phyloP scores from a whole-genome alignment of 2,113 vertebrate species.

The Plectropomus leopardus region DNA sequence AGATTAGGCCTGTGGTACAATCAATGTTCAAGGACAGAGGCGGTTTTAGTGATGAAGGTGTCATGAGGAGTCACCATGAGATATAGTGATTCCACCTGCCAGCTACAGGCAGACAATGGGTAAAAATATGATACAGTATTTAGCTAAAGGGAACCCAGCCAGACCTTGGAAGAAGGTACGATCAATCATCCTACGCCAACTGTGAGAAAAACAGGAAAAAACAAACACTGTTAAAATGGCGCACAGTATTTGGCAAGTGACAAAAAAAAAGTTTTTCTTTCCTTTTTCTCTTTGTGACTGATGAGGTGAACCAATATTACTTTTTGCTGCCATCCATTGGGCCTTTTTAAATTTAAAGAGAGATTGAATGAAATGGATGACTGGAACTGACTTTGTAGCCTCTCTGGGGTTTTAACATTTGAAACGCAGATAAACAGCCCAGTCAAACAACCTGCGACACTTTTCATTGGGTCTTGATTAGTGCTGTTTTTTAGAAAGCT shows the following conservation, averaged over 20 bases:
- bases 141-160: slow-evolving; percentile 62
- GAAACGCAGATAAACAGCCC: not conserved
- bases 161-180: slow-evolving; percentile 66
- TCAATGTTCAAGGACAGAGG: slow-evolving; percentile 77
- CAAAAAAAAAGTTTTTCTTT: slow-evolving; percentile 13
- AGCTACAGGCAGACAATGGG: slow-evolving; percentile 65
- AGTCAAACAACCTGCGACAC: slow-evolving; percentile 14
- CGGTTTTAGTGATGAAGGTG: slow-evolving; percentile 74
- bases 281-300: slow-evolving; percentile 18
- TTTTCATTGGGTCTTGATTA: slow-evolving; percentile 40
- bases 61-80: slow-evolving; percentile 67
- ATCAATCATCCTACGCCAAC: slow-evolving; percentile 61
- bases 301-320: slow-evolving; percentile 4
- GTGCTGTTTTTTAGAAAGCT: slow-evolving; percentile 11
- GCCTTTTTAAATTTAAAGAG: slow-evolving; percentile 21
- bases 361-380: slow-evolving; percentile 24
- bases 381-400: slow-evolving; percentile 7
- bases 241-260: slow-evolving; percentile 29
- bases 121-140: slow-evolving; percentile 72
- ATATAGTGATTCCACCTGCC: slow-evolving; percentile 66
- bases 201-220: slow-evolving; percentile 29
- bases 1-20: slow-evolving; percentile 69
- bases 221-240: slow-evolving; percentile 22
- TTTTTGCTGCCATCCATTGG: slow-evolving; percentile 10
- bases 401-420: slow-evolving; percentile 20